Conservation (phyloP, 2,113 vertebrate genomes). For the Erythrolamprus reginae region DNA sequence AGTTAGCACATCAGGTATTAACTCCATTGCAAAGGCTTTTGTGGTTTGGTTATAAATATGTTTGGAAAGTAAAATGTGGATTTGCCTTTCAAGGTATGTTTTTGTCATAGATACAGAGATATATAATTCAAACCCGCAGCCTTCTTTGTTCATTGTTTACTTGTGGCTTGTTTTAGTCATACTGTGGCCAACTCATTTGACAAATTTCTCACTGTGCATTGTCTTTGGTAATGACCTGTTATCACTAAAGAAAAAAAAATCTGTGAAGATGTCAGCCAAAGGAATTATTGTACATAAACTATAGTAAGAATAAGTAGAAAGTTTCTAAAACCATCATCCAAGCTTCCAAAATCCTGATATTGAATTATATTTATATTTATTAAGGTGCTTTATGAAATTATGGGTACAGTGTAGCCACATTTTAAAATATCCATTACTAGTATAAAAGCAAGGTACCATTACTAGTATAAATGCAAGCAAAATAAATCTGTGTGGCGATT, state of each 20-base stretch:
- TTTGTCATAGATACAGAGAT: conserved; percentile 1
- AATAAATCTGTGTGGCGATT: neutral
- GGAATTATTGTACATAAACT: neutral
- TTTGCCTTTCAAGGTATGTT: conserved; percentile 5
- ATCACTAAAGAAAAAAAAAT: neutral
- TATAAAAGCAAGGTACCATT: neutral
- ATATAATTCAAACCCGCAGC: neutral
- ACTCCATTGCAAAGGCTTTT: neutral
- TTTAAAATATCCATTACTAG: neutral
- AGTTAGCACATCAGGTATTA: neutral
- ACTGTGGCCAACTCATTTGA: neutral
- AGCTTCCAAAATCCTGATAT: neutral
- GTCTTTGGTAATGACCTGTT: neutral
- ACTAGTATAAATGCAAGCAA: no score
- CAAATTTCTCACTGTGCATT: neutral
- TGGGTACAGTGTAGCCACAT: neutral
- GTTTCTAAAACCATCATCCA: neutral
- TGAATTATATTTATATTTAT: neutral
- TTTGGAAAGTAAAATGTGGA: conserved; percentile 1
- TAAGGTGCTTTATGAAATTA: neutral
- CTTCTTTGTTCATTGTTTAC: neutral
- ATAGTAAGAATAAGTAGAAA: neutral
- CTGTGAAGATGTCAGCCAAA: conserved; percentile 6
- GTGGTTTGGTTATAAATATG: neutral
- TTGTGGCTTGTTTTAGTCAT: conserved; percentile 23